phyloP scores from a whole-genome alignment of 2,797 vertebrate genomes.

The Allobates femoralis region DNA sequence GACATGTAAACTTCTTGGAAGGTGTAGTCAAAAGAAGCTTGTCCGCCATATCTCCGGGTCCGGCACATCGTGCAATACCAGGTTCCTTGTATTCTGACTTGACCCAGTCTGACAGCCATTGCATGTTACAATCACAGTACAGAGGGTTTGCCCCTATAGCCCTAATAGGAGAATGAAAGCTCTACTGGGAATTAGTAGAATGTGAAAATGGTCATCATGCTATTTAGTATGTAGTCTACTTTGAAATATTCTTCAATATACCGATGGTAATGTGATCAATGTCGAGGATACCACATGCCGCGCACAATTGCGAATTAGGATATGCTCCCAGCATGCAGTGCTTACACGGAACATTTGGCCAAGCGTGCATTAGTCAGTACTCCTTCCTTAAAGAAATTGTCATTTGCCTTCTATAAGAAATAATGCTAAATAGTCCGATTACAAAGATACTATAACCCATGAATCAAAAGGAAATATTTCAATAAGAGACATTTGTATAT shows the following conservation, averaged over 20 bases:
- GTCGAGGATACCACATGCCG: too few relatives aligned
- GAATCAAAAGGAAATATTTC: not conserved
- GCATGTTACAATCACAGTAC: slow-evolving; percentile 97
- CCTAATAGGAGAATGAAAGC: slow-evolving; percentile 76
- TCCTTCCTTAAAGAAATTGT: not conserved
- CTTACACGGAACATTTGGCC: too few relatives aligned
- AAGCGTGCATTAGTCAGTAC: too few relatives aligned
- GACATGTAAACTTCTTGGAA: slow-evolving; percentile 95
- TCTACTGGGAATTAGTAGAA: too few relatives aligned
- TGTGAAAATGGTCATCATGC: too few relatives aligned
- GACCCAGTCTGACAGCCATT: slow-evolving; percentile 98
- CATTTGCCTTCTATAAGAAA: not conserved
- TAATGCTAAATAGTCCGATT: not conserved
- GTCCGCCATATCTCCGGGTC: slow-evolving; percentile 95
- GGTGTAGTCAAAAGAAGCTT: slow-evolving; percentile 97
- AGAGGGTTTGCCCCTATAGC: slow-evolving; percentile 97
- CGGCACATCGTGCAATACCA: slow-evolving; percentile 93
- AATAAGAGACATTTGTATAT: not conserved
- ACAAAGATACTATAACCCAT: not conserved
- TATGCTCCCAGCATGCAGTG: too few relatives aligned
- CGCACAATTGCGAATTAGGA: too few relatives aligned
- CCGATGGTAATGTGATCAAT: too few relatives aligned
- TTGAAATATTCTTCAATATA: too few relatives aligned
- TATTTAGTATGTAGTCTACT: too few relatives aligned
- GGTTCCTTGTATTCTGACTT: slow-evolving; percentile 98